phyloP scores from a whole-genome alignment of 92 coral and sea anemone genomes.

The Pocillopora meandrina region DNA sequence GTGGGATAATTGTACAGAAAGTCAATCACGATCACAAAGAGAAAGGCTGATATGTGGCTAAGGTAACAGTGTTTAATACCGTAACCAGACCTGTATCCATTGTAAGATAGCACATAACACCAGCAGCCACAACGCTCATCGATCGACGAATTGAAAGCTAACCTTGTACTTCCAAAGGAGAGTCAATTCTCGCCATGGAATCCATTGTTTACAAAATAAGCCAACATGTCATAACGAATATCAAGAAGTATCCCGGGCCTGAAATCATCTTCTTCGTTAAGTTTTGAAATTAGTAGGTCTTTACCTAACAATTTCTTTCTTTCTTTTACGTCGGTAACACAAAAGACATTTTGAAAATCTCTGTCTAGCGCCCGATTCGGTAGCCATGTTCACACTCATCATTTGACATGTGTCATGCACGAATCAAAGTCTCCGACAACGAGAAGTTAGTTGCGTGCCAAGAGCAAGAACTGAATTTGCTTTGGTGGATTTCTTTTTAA shows the following conservation, averaged over 20 bases:
- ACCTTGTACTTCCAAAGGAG: slow-evolving; percentile 56
- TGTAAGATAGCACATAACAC: too few species aligned
- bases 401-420: too few species aligned
- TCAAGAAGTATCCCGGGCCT: slow-evolving; percentile 70
- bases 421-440: too few species aligned
- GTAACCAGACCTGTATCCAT: too few species aligned
- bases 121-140: too few species aligned
- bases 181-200: slow-evolving; percentile 73
- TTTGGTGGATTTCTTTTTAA: too few species aligned
- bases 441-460: too few species aligned
- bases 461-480: too few species aligned
- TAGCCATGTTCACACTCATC: slow-evolving; percentile 69
- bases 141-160: neutral
- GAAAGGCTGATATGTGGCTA: too few species aligned
- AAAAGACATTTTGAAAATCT: slow-evolving; percentile 51
- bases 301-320: slow-evolving; percentile 59
- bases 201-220: slow-evolving; percentile 66
- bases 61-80: too few species aligned
- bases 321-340: slow-evolving; percentile 38
- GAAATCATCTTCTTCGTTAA: slow-evolving; percentile 83
- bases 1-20: too few species aligned
- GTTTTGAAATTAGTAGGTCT: slow-evolving; percentile 57
- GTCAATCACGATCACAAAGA: too few species aligned
- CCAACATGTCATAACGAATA: slow-evolving; percentile 57
- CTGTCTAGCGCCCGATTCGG: neutral